A percentile compares a stretch with the other conserved stretches of the same genome.
Evolutionary conservation across 1,140 invertebrate genomes (phyloP).

Genomic region (Zaprionus nigranus): DNA sequence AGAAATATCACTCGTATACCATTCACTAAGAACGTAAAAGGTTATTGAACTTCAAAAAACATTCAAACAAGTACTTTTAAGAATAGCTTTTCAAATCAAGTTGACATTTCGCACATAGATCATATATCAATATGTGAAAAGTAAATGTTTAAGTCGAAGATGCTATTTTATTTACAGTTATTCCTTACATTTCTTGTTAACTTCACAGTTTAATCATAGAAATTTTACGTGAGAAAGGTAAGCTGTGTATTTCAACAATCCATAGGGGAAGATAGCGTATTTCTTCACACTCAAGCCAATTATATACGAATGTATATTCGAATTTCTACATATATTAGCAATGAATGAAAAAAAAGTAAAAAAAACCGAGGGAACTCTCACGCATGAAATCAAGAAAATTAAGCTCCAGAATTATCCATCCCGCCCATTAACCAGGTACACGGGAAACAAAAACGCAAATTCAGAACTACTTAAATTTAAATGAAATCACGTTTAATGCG

Average conservation of each 20-base stretch:
- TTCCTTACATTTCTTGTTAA: slow-evolving; percentile 22
- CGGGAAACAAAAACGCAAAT: slow-evolving; percentile 51
- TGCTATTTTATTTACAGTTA: background rate
- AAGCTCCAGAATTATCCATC: slow-evolving; percentile 1
- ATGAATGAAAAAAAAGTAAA: background rate
- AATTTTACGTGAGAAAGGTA: slow-evolving; percentile 21
- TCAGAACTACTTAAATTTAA: slow-evolving; percentile 58
- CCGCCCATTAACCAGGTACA: slow-evolving; percentile 1
- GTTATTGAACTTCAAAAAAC: slow-evolving; percentile 18
- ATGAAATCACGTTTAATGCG: slow-evolving; percentile 68
- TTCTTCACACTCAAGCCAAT: background rate
- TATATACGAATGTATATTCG: background rate
- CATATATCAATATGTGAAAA: background rate
- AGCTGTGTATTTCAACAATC: background rate
- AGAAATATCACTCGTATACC: no score
- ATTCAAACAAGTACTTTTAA: background rate
- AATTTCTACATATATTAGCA: background rate
- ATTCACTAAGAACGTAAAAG: background rate
- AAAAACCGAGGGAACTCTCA: background rate
- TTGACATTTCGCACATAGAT: background rate
- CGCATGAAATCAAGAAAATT: slow-evolving; percentile 42
- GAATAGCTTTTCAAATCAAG: no score
- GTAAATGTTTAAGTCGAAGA: background rate
- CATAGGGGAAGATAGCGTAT: background rate
- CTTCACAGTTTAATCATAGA: slow-evolving; percentile 46